Evolutionary conservation across 2,113 vertebrate species (phyloP), one percentile per base, ranked within the genome.

Genomic region (Leucoraja erinaceus): DNA sequence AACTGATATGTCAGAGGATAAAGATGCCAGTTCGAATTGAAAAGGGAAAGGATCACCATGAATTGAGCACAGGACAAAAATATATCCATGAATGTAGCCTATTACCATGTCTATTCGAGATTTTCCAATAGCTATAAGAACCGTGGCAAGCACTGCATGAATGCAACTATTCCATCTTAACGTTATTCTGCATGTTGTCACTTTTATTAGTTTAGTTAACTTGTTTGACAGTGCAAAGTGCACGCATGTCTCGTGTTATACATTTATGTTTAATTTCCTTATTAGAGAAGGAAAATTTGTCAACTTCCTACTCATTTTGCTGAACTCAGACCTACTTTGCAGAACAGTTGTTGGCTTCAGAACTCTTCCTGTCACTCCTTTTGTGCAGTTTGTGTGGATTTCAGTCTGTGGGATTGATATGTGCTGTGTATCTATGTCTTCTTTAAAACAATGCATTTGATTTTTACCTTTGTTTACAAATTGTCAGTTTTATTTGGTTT

Each of bases 401-500:
- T 61, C 56, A 61, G 12, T n/a, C 56, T 11, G 12, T 25, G 33
- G 11, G 25, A 63, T 31, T 31, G 12, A 25, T 63, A 2, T 61
- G 4, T 86, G 83, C 28, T 12, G 28, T 11, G 16, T 63, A 61
- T 59, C 47, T n/a, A n/a, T 28, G 25, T 31, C 28, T 31, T 5
- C 28, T 7, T 22, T 20, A 63, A 86, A 86, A 61, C n/a, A 61
- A 61, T 86, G 28, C 28, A 31, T 61, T 61, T 63, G 25, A 28
- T 63, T 86, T 86, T 86, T 61, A 63, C 12, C 56, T 61, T 0
- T 14, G 83, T 63, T 59, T 20, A 28, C 56, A 61, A n/a, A 81
- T 54, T 81, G 11, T 31, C 83, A 86, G 83, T 47, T 68, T 38
- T 72, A 70, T 70, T 91, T 91, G 88, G 18, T 91, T 91, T 72